A percentile compares a stretch with the other conserved stretches of the same genome.
These are phyloP conservation scores for Corapipo altera DNA, from an alignment of 2,113 vertebrate genomes.

Conservation along the genomic window DNA sequence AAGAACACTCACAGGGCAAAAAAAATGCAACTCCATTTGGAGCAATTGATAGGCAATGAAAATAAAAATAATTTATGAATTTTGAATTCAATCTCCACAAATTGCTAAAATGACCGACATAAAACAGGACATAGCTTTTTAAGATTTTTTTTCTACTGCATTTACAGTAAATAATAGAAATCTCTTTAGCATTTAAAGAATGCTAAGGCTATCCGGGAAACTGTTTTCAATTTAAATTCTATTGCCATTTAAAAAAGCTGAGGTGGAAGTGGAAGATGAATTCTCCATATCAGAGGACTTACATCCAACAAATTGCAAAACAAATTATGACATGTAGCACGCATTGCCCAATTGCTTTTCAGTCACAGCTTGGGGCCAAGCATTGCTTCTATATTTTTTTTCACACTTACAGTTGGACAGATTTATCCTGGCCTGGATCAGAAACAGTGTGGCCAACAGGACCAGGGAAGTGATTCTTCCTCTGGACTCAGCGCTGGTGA, in stretches of 20 bases:
- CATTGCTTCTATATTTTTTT: constrained; percentile 10
- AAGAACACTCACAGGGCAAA: background rate
- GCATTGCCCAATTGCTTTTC: constrained; percentile 14
- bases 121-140: background rate
- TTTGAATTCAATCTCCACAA: background rate
- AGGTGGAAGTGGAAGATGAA: background rate
- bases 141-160: background rate
- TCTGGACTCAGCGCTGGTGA: too few species aligned
- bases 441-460: too few species aligned
- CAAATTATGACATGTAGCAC: background rate
- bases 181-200: background rate
- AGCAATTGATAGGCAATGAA: background rate
- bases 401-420: constrained; percentile 18
- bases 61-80: background rate
- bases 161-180: constrained; percentile 11
- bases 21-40: background rate
- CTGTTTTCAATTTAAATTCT: background rate
- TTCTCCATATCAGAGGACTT: constrained; percentile 18
- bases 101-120: background rate
- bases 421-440: background rate
- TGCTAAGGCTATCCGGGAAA: background rate
- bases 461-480: too few species aligned
- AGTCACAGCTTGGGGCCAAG: constrained; percentile 20
- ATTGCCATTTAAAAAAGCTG: background rate
- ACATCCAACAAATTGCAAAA: constrained; percentile 29